Percentiles rank a stretch among this genome's conserved stretches.
These are phyloP conservation scores for Dioctria rufipes DNA, from an alignment of 2,888 invertebrate species.

Conservation along the genomic window DNA sequence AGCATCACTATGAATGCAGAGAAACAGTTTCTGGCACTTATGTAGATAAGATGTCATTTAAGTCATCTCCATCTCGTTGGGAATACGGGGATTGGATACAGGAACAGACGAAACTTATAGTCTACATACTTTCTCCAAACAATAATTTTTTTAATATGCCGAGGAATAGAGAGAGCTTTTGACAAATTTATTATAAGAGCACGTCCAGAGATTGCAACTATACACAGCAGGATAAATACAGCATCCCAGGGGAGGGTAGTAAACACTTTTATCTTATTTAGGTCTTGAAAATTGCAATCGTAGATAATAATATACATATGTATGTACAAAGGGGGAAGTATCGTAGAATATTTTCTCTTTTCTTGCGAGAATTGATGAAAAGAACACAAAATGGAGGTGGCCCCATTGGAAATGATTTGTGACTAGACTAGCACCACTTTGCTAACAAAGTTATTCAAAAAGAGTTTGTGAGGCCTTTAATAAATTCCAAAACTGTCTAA, in stretches of 20 bases:
- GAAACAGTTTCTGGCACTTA: neutral
- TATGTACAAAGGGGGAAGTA: neutral
- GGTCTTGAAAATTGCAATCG: neutral
- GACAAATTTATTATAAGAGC: constrained; percentile 13
- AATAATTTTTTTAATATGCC: constrained; percentile 25
- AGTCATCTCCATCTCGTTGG: constrained; percentile 6
- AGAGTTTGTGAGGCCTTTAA: constrained; percentile 24
- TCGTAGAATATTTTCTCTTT: too few species aligned
- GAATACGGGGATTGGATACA: constrained; percentile 7
- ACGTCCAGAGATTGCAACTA: too few species aligned
- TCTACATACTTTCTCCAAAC: constrained; percentile 2
- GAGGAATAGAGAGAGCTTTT: constrained; percentile 17
- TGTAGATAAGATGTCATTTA: constrained; percentile 23
- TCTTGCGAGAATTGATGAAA: too few species aligned
- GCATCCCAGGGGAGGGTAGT: neutral
- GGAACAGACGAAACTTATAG: constrained; percentile 11
- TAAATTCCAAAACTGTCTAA: constrained; percentile 42
- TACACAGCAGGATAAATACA: neutral
- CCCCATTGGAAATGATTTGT: too few species aligned
- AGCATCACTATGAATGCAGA: neutral
- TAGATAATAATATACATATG: neutral
- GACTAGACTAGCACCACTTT: too few species aligned
- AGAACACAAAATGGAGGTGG: too few species aligned
- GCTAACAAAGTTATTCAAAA: constrained; percentile 1
- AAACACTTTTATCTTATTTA: neutral